These are phyloP conservation scores for Actias luna DNA, from an alignment of 2,888 invertebrate genomes.

Conservation along the genomic window DNA sequence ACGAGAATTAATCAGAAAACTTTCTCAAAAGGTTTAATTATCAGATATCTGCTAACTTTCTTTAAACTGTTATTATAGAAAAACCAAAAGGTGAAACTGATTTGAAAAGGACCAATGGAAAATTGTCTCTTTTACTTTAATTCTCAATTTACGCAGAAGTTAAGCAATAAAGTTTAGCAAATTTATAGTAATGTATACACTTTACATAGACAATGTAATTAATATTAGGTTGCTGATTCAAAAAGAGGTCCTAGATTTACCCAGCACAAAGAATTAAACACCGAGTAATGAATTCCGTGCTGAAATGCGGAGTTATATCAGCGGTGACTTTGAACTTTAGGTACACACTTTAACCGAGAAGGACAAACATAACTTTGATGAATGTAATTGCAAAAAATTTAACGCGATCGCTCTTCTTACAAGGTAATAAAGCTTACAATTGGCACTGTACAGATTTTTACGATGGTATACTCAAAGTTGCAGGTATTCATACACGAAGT, in stretches of 20 bases:
- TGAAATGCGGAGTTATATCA: conserved; percentile 30
- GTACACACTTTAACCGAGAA: conserved; percentile 37
- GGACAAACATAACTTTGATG: conserved; percentile 21
- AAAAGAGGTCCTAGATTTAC: neutral
- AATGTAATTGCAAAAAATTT: conserved; percentile 12
- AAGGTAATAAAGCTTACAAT: conserved; percentile 23
- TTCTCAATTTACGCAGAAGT: no score
- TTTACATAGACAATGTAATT: no score
- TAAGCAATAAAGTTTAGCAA: no score
- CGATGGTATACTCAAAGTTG: conserved; percentile 20
- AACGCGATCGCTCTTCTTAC: conserved; percentile 9
- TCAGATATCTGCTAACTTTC: no score
- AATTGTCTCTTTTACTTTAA: no score
- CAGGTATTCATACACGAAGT: conserved; percentile 41
- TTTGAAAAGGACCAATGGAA: no score
- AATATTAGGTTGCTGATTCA: no score
- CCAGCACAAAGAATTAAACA: neutral
- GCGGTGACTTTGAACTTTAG: conserved; percentile 72
- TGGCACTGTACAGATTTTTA: conserved; percentile 5
- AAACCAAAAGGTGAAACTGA: no score
- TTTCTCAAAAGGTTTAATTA: no score
- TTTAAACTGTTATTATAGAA: no score
- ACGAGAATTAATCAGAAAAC: no score
- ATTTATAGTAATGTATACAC: no score
- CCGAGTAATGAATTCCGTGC: neutral